Evolutionary conservation across 1,140 invertebrate species (phyloP).

Genomic region (Caenorhabditis elegans): DNA sequence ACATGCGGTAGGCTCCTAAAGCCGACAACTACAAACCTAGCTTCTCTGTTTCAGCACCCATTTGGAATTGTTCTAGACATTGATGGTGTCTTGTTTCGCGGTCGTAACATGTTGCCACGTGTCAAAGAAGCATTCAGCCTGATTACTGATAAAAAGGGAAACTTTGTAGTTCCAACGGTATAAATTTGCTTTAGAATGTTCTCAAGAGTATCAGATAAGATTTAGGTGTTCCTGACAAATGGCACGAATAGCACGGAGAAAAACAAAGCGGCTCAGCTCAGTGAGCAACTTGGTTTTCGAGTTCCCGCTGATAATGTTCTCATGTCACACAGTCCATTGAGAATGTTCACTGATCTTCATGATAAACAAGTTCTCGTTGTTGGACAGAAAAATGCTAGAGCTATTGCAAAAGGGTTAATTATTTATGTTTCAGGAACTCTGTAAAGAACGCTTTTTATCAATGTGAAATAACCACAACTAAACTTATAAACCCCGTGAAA

Average conservation of each 20-base stretch:
- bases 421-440: too few relatives aligned
- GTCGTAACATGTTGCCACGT: slow-evolving; percentile 73
- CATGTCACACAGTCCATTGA: slow-evolving; percentile 76
- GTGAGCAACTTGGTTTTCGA: slow-evolving; percentile 46
- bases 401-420: slow-evolving; percentile 72
- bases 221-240: slow-evolving; percentile 52
- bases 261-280: slow-evolving; percentile 41
- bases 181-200: not conserved
- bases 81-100: slow-evolving; percentile 76
- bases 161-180: slow-evolving; percentile 47
- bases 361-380: slow-evolving; percentile 74
- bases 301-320: slow-evolving; percentile 72
- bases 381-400: slow-evolving; percentile 74
- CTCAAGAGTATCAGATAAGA: too few relatives aligned
- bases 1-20: not conserved
- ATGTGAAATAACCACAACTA: too few relatives aligned
- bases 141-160: slow-evolving; percentile 68
- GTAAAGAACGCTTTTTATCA: too few relatives aligned
- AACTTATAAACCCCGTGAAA: too few relatives aligned
- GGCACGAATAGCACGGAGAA: slow-evolving; percentile 46
- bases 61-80: slow-evolving; percentile 74
- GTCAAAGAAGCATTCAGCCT: slow-evolving; percentile 71
- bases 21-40: not conserved
- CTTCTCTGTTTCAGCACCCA: slow-evolving; percentile 18
- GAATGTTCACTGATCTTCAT: slow-evolving; percentile 73